Evolutionary conservation across 2,797 vertebrate genomes (phyloP).

Genomic region (Enteromius argenteus): DNA sequence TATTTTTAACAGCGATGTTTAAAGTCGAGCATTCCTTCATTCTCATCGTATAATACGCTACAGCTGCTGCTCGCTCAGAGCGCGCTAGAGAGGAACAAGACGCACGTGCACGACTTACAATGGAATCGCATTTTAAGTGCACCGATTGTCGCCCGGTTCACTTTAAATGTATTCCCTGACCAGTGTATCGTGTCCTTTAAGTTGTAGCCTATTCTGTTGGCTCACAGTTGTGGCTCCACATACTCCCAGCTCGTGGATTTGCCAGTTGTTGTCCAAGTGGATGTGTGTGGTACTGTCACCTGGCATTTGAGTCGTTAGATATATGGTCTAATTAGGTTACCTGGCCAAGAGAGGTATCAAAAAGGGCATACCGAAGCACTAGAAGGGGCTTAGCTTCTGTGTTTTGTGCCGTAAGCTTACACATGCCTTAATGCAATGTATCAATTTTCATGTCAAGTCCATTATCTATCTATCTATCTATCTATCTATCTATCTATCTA

Average conservation of each 20-base stretch:
- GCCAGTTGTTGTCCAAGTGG: background rate
- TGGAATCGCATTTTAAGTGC: background rate
- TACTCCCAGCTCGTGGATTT: background rate
- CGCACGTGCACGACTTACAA: slow-evolving; percentile 23
- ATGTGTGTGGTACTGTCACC: slow-evolving; percentile 8
- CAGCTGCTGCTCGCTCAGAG: slow-evolving; percentile 20
- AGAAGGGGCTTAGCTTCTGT: background rate
- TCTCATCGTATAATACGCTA: background rate
- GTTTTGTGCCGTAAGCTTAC: background rate
- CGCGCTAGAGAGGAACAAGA: background rate
- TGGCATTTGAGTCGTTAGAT: background rate
- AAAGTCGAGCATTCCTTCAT: slow-evolving; percentile 21
- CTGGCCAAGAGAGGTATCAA: background rate
- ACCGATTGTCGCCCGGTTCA: background rate
- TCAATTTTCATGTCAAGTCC: background rate
- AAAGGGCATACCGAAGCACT: background rate
- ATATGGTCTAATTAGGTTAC: slow-evolving; percentile 13
- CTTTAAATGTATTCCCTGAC: background rate
- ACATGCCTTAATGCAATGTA: background rate
- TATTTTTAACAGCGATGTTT: background rate
- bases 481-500: background rate
- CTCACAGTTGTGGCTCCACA: slow-evolving; percentile 7
- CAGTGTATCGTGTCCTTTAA: background rate
- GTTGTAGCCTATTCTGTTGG: background rate
- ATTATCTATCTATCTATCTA: background rate